These are phyloP conservation scores for Psammodynastes pulverulentus DNA, from an alignment of 2,113 vertebrate genomes.

Conservation along the genomic window DNA sequence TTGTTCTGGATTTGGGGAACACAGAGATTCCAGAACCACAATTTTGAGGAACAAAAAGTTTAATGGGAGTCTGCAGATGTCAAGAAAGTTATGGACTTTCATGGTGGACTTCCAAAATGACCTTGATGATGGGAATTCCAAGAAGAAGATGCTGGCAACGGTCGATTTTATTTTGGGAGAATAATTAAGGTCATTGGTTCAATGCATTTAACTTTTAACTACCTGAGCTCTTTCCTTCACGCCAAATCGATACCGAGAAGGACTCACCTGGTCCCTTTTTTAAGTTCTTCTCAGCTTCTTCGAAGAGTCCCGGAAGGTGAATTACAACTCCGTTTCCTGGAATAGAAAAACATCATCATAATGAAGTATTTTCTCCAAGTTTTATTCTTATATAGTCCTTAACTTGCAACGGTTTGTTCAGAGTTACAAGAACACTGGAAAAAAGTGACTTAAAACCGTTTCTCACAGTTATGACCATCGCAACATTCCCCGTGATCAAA, in stretches of 20 bases:
- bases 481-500: too few species aligned
- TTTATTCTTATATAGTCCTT: not conserved
- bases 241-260: not conserved
- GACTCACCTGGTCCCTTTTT: slow-evolving; percentile 75
- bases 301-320: slow-evolving; percentile 78
- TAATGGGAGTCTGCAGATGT: not conserved
- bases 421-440: not conserved
- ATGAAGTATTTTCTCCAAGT: not conserved
- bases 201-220: not conserved
- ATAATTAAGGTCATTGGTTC: not conserved
- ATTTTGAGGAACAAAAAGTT: not conserved
- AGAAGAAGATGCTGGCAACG: not conserved
- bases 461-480: too few species aligned
- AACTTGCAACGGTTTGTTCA: not conserved
- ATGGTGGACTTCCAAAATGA: not conserved
- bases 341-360: not conserved
- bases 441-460: not conserved
- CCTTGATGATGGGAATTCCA: not conserved
- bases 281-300: slow-evolving; percentile 76
- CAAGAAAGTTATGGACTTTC: not conserved
- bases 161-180: not conserved
- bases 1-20: not conserved
- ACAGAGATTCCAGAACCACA: not conserved
- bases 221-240: not conserved
- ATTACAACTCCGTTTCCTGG: slow-evolving; percentile 80